These are phyloP conservation scores for Pseudomugil gertrudae DNA, from an alignment of 2,797 vertebrate species.

Conservation along the genomic window DNA sequence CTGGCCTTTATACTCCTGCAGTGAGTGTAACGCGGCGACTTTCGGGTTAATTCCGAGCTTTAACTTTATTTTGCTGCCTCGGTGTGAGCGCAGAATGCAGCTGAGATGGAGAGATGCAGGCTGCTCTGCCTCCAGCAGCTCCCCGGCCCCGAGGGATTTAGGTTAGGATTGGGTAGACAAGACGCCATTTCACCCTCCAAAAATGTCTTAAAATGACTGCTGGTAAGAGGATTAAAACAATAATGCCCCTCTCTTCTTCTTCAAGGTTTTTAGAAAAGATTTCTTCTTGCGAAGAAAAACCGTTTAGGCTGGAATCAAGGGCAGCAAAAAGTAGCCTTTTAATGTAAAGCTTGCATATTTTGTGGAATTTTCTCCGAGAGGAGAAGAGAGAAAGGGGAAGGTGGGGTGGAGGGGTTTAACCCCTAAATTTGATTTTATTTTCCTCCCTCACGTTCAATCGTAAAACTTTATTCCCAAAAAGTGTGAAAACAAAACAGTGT, in stretches of 20 bases:
- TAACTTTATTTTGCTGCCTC: conserved; percentile 85
- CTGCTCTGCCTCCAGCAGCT: conserved; percentile 82
- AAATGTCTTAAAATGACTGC: conserved; percentile 95
- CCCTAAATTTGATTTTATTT: conserved; percentile 77
- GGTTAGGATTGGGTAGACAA: conserved; percentile 90
- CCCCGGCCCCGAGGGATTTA: conserved; percentile 90
- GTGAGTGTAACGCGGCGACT: conserved; percentile 30
- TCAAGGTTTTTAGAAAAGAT: conserved; percentile 95
- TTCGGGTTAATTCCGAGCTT: conserved; percentile 68
- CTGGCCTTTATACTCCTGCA: conserved; percentile 10
- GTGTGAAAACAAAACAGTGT: conserved; percentile 16
- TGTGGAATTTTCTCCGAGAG: conserved; percentile 79
- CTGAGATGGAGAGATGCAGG: conserved; percentile 85
- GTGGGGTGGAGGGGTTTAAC: conserved; percentile 37
- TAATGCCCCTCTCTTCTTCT: conserved; percentile 98
- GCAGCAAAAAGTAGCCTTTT: conserved; percentile 92
- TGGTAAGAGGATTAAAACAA: conserved; percentile 99
- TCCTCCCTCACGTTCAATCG: conserved; percentile 67
- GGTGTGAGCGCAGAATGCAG: conserved; percentile 79
- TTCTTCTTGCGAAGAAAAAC: conserved; percentile 97
- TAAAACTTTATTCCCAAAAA: conserved; percentile 46
- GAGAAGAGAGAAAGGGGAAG: conserved; percentile 43
- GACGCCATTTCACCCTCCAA: conserved; percentile 94
- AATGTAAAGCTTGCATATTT: conserved; percentile 93
- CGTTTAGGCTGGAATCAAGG: conserved; percentile 99